Conservation (phyloP, 2,797 vertebrate species). For the Arctocebus calabarensis region DNA sequence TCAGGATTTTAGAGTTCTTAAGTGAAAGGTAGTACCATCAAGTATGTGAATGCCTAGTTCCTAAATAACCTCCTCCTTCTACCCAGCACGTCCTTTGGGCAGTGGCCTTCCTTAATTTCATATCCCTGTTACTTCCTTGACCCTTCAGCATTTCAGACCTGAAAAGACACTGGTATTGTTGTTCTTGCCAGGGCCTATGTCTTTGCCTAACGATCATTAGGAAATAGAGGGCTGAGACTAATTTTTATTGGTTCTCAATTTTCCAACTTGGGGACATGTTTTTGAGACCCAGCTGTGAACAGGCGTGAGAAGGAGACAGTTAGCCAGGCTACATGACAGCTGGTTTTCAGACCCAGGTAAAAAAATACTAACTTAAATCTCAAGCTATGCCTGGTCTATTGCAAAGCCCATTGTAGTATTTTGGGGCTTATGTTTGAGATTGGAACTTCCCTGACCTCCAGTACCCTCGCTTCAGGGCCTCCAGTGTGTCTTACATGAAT, state of each 20-base stretch:
- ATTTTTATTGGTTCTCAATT: constrained; percentile 17
- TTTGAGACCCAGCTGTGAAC: background rate
- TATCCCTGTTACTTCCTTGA: background rate
- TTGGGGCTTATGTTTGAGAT: constrained; percentile 40
- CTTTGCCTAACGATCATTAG: background rate
- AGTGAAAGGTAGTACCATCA: constrained; percentile 18
- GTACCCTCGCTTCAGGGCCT: background rate
- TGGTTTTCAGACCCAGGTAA: constrained; percentile 42
- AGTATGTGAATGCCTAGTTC: background rate
- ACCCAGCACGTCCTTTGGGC: background rate
- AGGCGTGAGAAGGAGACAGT: background rate
- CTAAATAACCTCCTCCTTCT: background rate
- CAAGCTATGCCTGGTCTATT: background rate
- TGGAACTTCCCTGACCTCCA: background rate
- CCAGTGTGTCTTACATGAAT: background rate
- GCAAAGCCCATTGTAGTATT: background rate
- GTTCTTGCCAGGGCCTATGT: background rate
- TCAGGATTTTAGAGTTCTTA: constrained; percentile 25
- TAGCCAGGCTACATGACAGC: background rate
- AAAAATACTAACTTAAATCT: constrained; percentile 22
- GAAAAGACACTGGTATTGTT: constrained; percentile 9
- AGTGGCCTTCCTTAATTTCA: background rate
- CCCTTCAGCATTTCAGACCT: constrained; percentile 2
- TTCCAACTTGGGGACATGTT: background rate
- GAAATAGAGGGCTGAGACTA: constrained; percentile 23